Conservation (phyloP, 2,888 invertebrate genomes). For the Balanococcus diminutus region DNA sequence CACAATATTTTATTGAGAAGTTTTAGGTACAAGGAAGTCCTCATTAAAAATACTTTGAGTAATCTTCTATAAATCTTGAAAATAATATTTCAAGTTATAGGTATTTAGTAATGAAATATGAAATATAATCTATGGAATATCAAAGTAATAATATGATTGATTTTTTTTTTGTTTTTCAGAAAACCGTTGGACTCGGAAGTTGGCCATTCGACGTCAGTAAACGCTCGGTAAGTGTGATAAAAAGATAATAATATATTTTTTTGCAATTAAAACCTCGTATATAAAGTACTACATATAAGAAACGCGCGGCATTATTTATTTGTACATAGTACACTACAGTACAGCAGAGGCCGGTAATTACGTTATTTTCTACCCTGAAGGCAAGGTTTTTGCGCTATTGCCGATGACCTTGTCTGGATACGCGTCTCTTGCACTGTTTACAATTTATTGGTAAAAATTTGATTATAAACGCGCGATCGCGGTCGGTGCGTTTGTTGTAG, state of each 20-base stretch:
- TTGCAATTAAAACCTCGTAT: not conserved
- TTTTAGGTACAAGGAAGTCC: too few species aligned
- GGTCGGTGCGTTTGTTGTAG: slow-evolving; percentile 1
- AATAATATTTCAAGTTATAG: too few species aligned
- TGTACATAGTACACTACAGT: not conserved
- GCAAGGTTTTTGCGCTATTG: not conserved
- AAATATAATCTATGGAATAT: not conserved
- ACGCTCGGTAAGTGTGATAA: slow-evolving; percentile 49
- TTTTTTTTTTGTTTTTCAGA: slow-evolving; percentile 35
- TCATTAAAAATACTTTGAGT: too few species aligned
- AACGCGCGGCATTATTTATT: not conserved
- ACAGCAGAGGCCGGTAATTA: slow-evolving; percentile 7
- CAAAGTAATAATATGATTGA: not conserved
- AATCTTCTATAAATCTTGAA: too few species aligned
- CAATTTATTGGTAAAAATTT: slow-evolving; percentile 32
- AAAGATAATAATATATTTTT: not conserved
- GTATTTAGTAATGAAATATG: too few species aligned
- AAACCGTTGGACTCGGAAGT: slow-evolving; percentile 51
- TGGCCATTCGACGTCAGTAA: slow-evolving; percentile 54
- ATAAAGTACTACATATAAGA: not conserved
- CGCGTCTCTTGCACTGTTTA: not conserved
- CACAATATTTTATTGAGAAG: too few species aligned
- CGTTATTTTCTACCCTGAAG: slow-evolving; percentile 12
- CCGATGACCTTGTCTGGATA: slow-evolving; percentile 21
- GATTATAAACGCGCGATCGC: not conserved